These are phyloP conservation scores for Eulemur mongoz DNA, from an alignment of 2,797 vertebrate genomes.

Conservation along the genomic window DNA sequence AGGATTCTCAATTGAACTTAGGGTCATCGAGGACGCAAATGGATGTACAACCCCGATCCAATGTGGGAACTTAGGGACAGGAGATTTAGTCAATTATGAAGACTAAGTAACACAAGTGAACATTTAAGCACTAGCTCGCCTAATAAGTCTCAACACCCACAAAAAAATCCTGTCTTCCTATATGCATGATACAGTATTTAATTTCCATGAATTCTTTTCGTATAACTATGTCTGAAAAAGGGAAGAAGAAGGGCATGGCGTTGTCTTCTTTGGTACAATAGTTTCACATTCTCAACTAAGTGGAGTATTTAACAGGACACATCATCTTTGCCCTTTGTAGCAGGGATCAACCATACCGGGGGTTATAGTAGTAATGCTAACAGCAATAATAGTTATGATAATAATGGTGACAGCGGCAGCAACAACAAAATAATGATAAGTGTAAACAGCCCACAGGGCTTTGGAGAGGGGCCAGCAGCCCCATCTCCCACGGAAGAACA, in stretches of 20 bases:
- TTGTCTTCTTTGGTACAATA: background rate
- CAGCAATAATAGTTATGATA: background rate
- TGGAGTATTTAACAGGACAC: fast-evolving
- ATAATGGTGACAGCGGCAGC: background rate
- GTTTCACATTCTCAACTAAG: background rate
- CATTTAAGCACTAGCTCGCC: background rate
- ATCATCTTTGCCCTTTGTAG: background rate
- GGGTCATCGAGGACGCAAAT: background rate
- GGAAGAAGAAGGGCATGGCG: fast-evolving
- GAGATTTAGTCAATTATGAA: background rate
- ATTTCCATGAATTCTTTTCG: background rate
- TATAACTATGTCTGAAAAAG: background rate
- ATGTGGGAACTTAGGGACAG: background rate
- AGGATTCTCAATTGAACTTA: background rate
- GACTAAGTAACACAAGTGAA: background rate
- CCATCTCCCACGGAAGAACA: background rate
- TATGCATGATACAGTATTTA: background rate
- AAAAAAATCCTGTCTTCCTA: background rate
- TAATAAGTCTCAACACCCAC: background rate
- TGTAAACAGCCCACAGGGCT: background rate
- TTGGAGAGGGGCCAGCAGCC: background rate
- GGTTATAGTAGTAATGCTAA: background rate
- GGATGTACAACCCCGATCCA: background rate
- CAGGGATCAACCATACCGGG: background rate
- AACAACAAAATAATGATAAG: background rate